These are phyloP conservation scores for Arothron firmamentum DNA, from an alignment of 2,113 vertebrate species.

Conservation along the genomic window DNA sequence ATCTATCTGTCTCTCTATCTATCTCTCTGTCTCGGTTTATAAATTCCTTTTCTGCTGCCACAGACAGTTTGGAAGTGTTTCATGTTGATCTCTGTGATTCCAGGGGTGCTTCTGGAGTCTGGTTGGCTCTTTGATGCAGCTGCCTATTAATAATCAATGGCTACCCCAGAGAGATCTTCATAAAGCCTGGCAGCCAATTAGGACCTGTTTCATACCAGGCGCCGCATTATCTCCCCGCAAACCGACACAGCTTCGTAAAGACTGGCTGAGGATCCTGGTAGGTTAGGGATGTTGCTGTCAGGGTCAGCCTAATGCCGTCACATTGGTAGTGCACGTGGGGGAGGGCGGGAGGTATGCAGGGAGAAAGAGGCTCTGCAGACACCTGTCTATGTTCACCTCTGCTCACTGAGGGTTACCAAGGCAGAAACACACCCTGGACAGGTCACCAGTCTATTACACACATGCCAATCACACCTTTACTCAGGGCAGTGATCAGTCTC, in stretches of 20 bases:
- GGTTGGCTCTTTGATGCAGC: conserved; percentile 66
- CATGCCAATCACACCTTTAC: too few relatives aligned
- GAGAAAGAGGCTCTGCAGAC: too few relatives aligned
- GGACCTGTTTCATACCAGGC: conserved; percentile 43
- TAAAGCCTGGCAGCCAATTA: conserved; percentile 68
- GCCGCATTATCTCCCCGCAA: conserved; percentile 38
- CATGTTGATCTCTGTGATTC: conserved; percentile 44
- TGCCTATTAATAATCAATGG: conserved; percentile 69
- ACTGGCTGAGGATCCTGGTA: conserved; percentile 20
- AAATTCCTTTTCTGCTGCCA: conserved; percentile 21
- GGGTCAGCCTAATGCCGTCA: not conserved
- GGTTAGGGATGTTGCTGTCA: not conserved
- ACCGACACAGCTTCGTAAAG: conserved; percentile 31
- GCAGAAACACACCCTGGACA: too few relatives aligned
- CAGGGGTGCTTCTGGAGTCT: conserved; percentile 40
- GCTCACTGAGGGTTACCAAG: too few relatives aligned
- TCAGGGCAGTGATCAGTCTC: too few relatives aligned
- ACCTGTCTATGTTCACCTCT: too few relatives aligned
- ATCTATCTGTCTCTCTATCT: not conserved
- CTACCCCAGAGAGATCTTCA: conserved; percentile 48
- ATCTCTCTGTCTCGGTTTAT: conserved; percentile 21
- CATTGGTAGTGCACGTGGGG: not conserved
- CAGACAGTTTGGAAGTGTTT: conserved; percentile 27
- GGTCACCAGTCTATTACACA: too few relatives aligned
- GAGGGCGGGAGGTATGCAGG: too few relatives aligned